Base-by-base conservation (phyloP, 2,888 invertebrate genomes). In the Venustoraphidia nigricollis region DNA sequence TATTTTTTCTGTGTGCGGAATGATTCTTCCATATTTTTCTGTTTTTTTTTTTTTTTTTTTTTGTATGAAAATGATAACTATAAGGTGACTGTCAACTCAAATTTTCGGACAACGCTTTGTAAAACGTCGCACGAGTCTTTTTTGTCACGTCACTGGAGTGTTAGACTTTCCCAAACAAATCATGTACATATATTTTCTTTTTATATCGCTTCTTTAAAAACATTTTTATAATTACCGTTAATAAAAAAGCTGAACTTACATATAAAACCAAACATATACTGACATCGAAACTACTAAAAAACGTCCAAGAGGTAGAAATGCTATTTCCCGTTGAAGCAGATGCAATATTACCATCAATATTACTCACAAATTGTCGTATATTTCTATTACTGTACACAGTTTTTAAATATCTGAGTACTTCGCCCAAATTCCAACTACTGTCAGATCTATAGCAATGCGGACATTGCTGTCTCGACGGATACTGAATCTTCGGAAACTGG, bases 401-500 rank as follows among this genome's bases (percentile, higher is more conserved):
- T 54, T 72, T 71, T 36, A 87, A 64, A 60, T 82, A 84, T 46
- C 66, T 64, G 43, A 81, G 67, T 2, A 86, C 82, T 46, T 77
- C 73, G 2, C 67, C 66, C 50, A 76, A 66, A 55, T 81, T 76
- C 37, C 37, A 37, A 44, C 67, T 67, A 34, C 71, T 72, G 54
- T 74, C 67, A 3, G 64, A 55, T 34, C 72, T 65, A 54, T 74
- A 70, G 62, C 93, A 93, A 40, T 69, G 65, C 0, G 77, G 70
- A 65, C 96, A 96, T 76, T 70, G 5, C 65, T 59, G 2, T 64
- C 59, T 59, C 55, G 80, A 56, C 0, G 98, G 98, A 64, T 90
- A 98, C 64, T 91, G 89, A 49, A 83, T 70, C 67, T 98, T 98
- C 0, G 88, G 92, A 66, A 83, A 81, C 47, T 75, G 65, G 0